phyloP scores from a whole-genome alignment of 2,113 vertebrate species.

The Pseudolaguvia tuberculata region DNA sequence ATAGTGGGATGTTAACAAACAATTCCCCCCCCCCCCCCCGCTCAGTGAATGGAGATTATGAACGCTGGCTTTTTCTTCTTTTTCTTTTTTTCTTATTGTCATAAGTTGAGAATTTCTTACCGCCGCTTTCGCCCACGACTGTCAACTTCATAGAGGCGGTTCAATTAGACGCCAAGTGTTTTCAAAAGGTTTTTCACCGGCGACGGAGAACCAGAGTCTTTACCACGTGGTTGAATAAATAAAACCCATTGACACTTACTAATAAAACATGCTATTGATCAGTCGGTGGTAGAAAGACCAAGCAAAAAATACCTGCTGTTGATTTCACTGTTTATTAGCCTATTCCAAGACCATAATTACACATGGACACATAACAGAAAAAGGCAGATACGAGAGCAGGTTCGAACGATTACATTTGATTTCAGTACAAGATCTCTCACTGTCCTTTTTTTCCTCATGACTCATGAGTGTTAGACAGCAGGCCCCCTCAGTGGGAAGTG shows the following conservation, averaged over 20 bases:
- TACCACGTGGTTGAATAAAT: not conserved
- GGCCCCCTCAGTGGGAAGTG: conserved; percentile 33
- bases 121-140: not conserved
- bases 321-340: too few species aligned
- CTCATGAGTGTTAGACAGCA: conserved; percentile 47
- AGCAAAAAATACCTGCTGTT: too few species aligned
- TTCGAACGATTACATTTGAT: not conserved
- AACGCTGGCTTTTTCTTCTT: not conserved
- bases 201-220: not conserved
- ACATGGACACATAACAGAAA: too few species aligned
- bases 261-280: not conserved
- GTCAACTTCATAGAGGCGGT: not conserved
- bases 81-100: not conserved
- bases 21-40: not conserved
- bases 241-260: not conserved
- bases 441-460: conserved; percentile 33
- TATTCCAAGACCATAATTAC: too few species aligned
- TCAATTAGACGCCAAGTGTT: not conserved
- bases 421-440: conserved; percentile 5
- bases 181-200: not conserved
- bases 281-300: not conserved
- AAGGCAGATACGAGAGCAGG: too few species aligned
- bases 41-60: not conserved
- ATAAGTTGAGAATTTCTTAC: not conserved
- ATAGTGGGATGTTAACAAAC: not conserved